phyloP scores from a whole-genome alignment of 2,113 vertebrate species.

The Tragelaphus scriptus region DNA sequence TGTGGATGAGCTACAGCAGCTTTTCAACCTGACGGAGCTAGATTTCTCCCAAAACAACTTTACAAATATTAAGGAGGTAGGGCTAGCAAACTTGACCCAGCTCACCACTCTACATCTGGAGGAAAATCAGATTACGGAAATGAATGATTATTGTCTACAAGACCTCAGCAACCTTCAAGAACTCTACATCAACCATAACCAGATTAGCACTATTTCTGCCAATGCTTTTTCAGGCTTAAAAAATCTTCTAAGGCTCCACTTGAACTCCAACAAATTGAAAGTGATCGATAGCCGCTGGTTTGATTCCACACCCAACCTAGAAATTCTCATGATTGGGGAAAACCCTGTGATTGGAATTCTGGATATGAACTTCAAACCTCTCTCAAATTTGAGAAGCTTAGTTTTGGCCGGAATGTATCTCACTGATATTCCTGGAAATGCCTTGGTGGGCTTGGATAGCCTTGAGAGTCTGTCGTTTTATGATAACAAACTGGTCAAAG shows the following conservation, averaged over 20 bases:
- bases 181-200: conserved; percentile 99
- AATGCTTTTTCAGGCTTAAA: conserved; percentile 93
- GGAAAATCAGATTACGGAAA: conserved; percentile 95
- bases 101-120: conserved; percentile 97
- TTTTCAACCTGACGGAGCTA: conserved; percentile 95
- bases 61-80: conserved; percentile 91
- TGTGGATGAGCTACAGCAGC: conserved; percentile 91
- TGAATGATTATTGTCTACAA: conserved; percentile 94
- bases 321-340: conserved; percentile 99
- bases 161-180: conserved; percentile 95
- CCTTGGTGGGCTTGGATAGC: conserved; percentile 96
- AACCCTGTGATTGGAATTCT: conserved; percentile 95
- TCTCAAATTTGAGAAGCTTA: conserved; percentile 91
- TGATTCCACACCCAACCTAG: conserved; percentile 94
- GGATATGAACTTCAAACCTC: conserved; percentile 95
- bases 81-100: conserved; percentile 93
- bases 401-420: conserved; percentile 98
- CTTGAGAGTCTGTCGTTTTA: conserved; percentile 98
- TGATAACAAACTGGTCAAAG: conserved; percentile 91
- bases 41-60: conserved; percentile 99
- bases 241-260: conserved; percentile 93
- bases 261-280: conserved; percentile 95
- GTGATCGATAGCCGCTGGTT: conserved; percentile 96
- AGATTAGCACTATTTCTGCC: conserved; percentile 93
- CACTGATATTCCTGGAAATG: conserved; percentile 94